These are phyloP conservation scores for Pachycephus smyrnensis DNA, from an alignment of 2,888 invertebrate species.

Conservation along the genomic window DNA sequence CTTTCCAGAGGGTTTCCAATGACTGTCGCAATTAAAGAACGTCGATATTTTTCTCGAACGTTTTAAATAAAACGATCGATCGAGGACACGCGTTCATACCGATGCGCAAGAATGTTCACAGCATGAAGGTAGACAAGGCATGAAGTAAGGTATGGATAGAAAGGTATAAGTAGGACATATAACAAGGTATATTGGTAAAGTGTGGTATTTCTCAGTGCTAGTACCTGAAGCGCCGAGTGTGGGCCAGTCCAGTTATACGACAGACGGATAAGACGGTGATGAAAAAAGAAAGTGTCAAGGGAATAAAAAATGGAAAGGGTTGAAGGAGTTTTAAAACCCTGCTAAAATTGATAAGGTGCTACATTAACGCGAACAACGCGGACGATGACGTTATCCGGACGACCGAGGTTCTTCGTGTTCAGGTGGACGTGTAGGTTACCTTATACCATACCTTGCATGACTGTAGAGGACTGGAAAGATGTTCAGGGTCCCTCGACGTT, in stretches of 20 bases:
- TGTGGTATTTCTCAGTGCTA: neutral
- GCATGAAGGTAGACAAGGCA: neutral
- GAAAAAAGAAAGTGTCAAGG: slow-evolving; percentile 11
- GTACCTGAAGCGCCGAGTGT: slow-evolving; percentile 38
- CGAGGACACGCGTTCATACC: neutral
- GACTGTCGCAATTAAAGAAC: neutral
- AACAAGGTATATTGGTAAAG: neutral
- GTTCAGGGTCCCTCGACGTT: neutral
- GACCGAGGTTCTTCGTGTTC: neutral
- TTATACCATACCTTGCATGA: neutral
- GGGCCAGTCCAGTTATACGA: slow-evolving; percentile 52
- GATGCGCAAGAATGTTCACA: neutral
- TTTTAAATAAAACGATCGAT: neutral
- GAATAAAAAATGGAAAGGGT: neutral
- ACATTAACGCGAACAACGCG: slow-evolving; percentile 38
- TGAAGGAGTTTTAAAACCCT: slow-evolving; percentile 12
- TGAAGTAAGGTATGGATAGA: neutral
- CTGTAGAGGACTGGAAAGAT: neutral
- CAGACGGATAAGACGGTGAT: slow-evolving; percentile 40
- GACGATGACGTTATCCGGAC: slow-evolving; percentile 44
- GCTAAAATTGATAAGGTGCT: slow-evolving; percentile 48
- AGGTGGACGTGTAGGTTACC: neutral
- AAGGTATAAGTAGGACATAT: neutral
- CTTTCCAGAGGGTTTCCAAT: neutral
- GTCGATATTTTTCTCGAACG: neutral